phyloP scores from a whole-genome alignment of 2,888 invertebrate species.

The Scaptomyza reducta region DNA sequence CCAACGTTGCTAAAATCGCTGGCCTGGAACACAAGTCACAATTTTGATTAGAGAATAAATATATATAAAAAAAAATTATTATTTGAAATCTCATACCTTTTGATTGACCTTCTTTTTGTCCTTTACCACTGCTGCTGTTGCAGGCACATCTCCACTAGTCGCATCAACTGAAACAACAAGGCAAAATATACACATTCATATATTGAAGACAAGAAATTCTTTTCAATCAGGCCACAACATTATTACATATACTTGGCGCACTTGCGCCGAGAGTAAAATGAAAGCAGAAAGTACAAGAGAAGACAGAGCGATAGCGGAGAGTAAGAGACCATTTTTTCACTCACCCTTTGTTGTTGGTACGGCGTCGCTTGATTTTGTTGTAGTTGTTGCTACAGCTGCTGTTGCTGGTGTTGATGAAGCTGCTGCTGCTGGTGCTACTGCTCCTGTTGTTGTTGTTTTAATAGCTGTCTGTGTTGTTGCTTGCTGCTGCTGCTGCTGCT shows the following conservation, averaged over 20 bases:
- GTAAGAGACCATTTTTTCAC: conserved; percentile 23
- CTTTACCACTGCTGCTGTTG: conserved; percentile 85
- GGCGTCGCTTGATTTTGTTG: conserved; percentile 30
- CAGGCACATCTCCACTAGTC: conserved; percentile 60
- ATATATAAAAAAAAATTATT: neutral
- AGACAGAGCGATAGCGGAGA: conserved; percentile 6
- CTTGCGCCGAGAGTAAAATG: conserved; percentile 46
- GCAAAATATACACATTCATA: conserved; percentile 16
- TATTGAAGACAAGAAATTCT: conserved; percentile 34
- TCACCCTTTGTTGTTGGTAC: conserved; percentile 72
- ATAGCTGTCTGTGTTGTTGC: conserved; percentile 37
- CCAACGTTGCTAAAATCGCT: conserved; percentile 94
- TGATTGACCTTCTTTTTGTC: conserved; percentile 85
- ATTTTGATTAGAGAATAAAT: neutral
- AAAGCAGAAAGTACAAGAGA: conserved; percentile 4
- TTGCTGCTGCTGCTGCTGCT: conserved; percentile 42
- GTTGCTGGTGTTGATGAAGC: conserved; percentile 15
- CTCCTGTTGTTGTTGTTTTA: conserved; percentile 39
- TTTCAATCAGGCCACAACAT: conserved; percentile 57
- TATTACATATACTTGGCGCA: conserved; percentile 43
- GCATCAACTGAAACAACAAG: conserved; percentile 64
- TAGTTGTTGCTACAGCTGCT: conserved; percentile 2
- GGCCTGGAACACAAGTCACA: conserved; percentile 85
- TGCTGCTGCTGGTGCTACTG: conserved; percentile 33
- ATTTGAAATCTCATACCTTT: conserved; percentile 84